Evolutionary conservation across 2,797 vertebrate species (phyloP).

Genomic region (Adrianichthys oophorus): DNA sequence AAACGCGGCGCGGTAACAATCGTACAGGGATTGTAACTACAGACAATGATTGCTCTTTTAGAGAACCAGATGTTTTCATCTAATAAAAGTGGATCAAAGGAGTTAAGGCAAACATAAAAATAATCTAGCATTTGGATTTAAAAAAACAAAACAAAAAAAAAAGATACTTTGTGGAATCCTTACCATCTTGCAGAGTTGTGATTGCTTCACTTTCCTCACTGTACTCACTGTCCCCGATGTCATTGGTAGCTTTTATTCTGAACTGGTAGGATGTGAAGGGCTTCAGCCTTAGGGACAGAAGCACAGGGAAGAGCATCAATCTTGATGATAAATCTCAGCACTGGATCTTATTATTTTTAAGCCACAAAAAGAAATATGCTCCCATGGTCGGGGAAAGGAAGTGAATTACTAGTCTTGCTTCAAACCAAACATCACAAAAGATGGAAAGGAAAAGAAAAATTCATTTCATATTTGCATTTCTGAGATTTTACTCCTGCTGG

Average conservation of each 20-base stretch:
- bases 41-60: too few species aligned
- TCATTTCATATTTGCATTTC: neutral
- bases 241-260: constrained; percentile 94
- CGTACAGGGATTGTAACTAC: too few species aligned
- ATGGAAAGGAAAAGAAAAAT: constrained; percentile 3
- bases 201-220: constrained; percentile 93
- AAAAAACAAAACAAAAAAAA: too few species aligned
- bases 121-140: neutral
- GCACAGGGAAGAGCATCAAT: constrained; percentile 28
- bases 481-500: constrained; percentile 9
- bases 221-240: constrained; percentile 97
- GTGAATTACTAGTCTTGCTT: neutral
- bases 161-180: constrained; percentile 22
- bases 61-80: too few species aligned
- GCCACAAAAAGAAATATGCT: constrained; percentile 14
- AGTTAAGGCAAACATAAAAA: neutral
- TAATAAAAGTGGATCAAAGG: neutral
- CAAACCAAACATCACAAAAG: constrained; percentile 4
- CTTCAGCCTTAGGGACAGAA: constrained; percentile 81
- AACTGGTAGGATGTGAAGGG: constrained; percentile 99
- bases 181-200: constrained; percentile 96
- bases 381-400: neutral
- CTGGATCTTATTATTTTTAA: constrained; percentile 24
- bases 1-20: too few species aligned
- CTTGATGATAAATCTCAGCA: constrained; percentile 9